A percentile compares a stretch with the other conserved stretches of the same genome.
phyloP scores from a whole-genome alignment of 2,888 invertebrate species.

The Polyommatus icarus region DNA sequence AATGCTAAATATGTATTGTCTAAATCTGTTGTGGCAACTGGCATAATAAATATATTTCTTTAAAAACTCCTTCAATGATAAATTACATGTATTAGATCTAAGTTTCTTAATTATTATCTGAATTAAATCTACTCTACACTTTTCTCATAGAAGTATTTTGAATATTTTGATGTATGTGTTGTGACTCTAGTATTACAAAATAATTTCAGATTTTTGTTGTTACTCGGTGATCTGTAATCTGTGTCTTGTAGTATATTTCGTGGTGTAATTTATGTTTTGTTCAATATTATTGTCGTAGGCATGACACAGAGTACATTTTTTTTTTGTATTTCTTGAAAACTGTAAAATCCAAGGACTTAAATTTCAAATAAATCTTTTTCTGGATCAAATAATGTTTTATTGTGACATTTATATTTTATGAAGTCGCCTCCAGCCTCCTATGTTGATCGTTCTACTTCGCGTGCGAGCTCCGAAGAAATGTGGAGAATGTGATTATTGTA shows the following conservation, averaged over 20 bases:
- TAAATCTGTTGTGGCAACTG: not conserved
- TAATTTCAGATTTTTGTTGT: not conserved
- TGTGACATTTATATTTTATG: not conserved
- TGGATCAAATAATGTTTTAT: constrained; percentile 20
- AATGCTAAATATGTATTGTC: not conserved
- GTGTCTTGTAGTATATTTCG: not conserved
- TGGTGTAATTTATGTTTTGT: not conserved
- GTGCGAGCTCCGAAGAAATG: not conserved
- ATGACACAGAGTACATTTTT: not conserved
- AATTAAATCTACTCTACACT: not conserved
- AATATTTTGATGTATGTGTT: not conserved
- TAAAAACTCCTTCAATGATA: not conserved
- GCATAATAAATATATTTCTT: not conserved
- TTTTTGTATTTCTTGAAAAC: not conserved
- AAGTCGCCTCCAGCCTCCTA: not conserved
- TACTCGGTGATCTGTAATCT: not conserved
- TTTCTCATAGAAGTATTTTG: not conserved
- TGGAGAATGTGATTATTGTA: no score
- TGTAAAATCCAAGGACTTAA: constrained; percentile 25
- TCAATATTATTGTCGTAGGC: not conserved
- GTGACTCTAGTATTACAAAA: not conserved
- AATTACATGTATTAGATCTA: not conserved
- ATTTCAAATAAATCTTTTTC: constrained; percentile 18
- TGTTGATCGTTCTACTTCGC: not conserved
- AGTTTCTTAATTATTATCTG: not conserved